Conservation (phyloP, 1,140 invertebrate genomes). For the Bombus polaris region DNA sequence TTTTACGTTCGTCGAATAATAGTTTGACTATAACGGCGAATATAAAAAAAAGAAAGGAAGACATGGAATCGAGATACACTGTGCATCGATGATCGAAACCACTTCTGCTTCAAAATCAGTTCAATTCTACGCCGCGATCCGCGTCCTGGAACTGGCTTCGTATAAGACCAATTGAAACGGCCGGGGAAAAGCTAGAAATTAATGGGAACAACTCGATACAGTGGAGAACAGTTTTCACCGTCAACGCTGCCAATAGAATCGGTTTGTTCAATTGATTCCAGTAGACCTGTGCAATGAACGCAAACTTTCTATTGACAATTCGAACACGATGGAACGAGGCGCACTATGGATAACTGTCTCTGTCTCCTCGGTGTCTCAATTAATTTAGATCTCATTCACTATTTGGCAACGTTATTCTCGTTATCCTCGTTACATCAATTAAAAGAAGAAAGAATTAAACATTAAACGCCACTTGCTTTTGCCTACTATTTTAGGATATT, state of each 20-base stretch:
- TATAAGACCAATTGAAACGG: slow-evolving; percentile 28
- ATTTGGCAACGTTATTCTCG: background rate
- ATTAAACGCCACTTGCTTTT: background rate
- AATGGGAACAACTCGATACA: slow-evolving; percentile 33
- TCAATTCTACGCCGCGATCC: background rate
- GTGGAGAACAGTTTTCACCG: background rate
- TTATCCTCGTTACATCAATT: background rate
- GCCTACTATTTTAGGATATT: background rate
- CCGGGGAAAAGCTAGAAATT: slow-evolving; percentile 29
- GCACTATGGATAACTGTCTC: background rate
- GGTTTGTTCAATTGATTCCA: slow-evolving; percentile 39
- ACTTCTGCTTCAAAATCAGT: slow-evolving; percentile 27
- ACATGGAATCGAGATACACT: background rate
- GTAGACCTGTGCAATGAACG: background rate
- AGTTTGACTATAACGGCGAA: background rate
- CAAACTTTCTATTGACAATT: slow-evolving; percentile 37
- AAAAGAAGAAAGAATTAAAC: no score
- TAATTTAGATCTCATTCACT: background rate
- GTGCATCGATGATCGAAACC: slow-evolving; percentile 26
- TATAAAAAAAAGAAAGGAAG: background rate
- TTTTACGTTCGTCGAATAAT: slow-evolving; percentile 1
- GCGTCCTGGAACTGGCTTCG: background rate
- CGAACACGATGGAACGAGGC: background rate
- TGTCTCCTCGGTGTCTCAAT: background rate
- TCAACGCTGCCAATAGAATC: slow-evolving; percentile 22